Evolutionary conservation across 2,888 invertebrate genomes (phyloP).

Genomic region (Crossocerus cetratus): DNA sequence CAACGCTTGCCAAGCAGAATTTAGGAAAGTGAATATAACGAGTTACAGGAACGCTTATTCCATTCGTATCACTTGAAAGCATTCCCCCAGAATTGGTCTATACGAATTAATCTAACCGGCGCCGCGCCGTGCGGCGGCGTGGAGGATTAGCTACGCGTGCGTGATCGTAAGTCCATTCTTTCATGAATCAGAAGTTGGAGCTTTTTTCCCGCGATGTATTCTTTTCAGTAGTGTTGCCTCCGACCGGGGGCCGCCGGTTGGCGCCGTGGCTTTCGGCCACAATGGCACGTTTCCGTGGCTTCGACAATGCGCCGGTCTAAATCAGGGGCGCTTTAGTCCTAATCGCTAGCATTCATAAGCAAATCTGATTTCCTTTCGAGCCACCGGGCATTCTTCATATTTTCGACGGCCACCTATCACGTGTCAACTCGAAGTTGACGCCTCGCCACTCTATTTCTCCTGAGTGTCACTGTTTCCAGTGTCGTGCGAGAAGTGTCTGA

Average conservation of each 20-base stretch:
- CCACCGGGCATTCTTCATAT: slow-evolving; percentile 60
- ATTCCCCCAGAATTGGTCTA: not conserved
- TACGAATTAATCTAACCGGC: not conserved
- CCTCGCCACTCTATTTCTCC: too few relatives aligned
- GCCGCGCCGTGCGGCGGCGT: not conserved
- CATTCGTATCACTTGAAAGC: too few relatives aligned
- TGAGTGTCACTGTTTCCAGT: too few relatives aligned
- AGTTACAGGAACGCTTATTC: too few relatives aligned
- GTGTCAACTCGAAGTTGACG: too few relatives aligned
- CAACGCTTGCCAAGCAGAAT: not conserved
- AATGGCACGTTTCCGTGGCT: slow-evolving; percentile 53
- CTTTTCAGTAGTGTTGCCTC: slow-evolving; percentile 15
- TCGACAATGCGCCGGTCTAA: slow-evolving; percentile 60
- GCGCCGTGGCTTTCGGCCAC: slow-evolving; percentile 41
- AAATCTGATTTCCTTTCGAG: slow-evolving; percentile 65
- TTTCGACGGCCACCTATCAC: slow-evolving; percentile 55
- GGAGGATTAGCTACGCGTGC: not conserved
- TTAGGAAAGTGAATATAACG: not conserved
- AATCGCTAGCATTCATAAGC: slow-evolving; percentile 68
- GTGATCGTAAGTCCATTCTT: not conserved
- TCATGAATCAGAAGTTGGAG: not conserved
- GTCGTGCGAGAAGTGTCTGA: too few relatives aligned
- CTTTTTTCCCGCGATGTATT: slow-evolving; percentile 27
- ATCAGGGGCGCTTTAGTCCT: slow-evolving; percentile 63
- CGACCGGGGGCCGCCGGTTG: slow-evolving; percentile 11